Conservation (phyloP, 1,140 invertebrate genomes). For the Eufriesea mexicana region DNA sequence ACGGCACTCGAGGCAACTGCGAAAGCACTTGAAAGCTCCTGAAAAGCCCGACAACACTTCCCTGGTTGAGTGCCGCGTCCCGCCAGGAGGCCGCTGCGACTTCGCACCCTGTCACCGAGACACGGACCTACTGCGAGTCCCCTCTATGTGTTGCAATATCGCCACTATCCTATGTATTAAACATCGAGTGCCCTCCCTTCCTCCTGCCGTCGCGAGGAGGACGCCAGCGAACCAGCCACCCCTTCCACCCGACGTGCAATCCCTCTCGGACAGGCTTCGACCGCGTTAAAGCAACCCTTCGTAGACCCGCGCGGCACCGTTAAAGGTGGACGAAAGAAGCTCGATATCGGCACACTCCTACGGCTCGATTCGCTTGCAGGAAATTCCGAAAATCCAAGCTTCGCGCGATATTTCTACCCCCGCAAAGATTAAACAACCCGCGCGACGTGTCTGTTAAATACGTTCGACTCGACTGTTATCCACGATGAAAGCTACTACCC, state of each 20-base stretch:
- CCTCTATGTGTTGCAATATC: conserved; percentile 70
- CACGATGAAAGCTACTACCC: no score
- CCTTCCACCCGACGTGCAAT: not conserved
- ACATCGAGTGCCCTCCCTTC: conserved; percentile 61
- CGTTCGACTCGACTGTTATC: not conserved
- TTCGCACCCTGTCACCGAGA: conserved; percentile 79
- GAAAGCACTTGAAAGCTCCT: conserved; percentile 83
- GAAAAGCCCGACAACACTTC: conserved; percentile 83
- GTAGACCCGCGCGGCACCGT: not conserved
- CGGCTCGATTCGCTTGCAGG: no score
- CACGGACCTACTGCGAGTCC: conserved; percentile 63
- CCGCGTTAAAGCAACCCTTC: conserved; percentile 41
- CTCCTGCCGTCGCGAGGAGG: not conserved
- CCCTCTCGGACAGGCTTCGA: conserved; percentile 38
- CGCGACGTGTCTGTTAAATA: not conserved
- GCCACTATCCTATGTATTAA: conserved; percentile 74
- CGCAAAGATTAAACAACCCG: no score
- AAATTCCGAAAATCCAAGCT: no score
- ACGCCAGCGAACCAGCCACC: conserved; percentile 4
- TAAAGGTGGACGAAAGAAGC: conserved; percentile 5
- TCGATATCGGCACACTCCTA: not conserved
- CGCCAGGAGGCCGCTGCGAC: conserved; percentile 74
- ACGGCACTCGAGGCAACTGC: conserved; percentile 82
- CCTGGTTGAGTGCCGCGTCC: conserved; percentile 80
- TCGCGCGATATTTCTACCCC: no score